Base-by-base conservation (phyloP, 53 echinoderm and acorn worm species). In the Mesocentrotus franciscanus region DNA sequence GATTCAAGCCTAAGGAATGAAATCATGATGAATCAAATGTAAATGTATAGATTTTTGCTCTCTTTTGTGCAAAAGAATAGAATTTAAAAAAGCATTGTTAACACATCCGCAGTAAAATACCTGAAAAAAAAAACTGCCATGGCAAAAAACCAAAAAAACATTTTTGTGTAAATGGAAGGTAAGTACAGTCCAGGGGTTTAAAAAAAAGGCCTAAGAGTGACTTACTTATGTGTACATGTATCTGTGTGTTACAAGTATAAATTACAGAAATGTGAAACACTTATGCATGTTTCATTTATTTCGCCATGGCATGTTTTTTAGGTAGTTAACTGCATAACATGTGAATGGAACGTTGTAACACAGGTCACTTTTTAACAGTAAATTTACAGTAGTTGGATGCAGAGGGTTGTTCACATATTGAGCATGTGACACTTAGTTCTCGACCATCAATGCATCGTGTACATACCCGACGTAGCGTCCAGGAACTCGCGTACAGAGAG, bases 21-120 rank as follows among this genome's bases (percentile, higher is more conserved):
- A 87, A 87, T 58, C 58, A 57, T 87, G 58, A 39, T 0, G 29
- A 87, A 87, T 87, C 26, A 87, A 57, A n/a, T 56, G 87, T 84
- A 84, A 87, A 29, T 27, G 57, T 57, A 0, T 11, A n/a, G 57
- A 10, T 83, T 84, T 42, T 14, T 26, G 15, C 18, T 84, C 84
- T 49, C 66, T 49, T 49, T 42, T 84, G 24, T 84, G 55, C 29
- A 74, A 74, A 74, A 16, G 14, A 62, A 9, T 1, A 62, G 1
- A 62, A 11, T 16, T 62, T 62, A 11, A n/a, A n/a, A n/a, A n/a
- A 62, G 62, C 14, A 68, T 49, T 49, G 3, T 49, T 49, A 49
- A 49, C 49, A 49, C 49, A 49, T 6, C 3, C 49, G 49, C 49
- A 4, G 49, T 49, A 49, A 49, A 49, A 6, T 7, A 49, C 49